A percentile compares a stretch with the other conserved stretches of the same genome.
phyloP scores from a whole-genome alignment of 2,113 vertebrate species.

The Ptilonorhynchus violaceus region DNA sequence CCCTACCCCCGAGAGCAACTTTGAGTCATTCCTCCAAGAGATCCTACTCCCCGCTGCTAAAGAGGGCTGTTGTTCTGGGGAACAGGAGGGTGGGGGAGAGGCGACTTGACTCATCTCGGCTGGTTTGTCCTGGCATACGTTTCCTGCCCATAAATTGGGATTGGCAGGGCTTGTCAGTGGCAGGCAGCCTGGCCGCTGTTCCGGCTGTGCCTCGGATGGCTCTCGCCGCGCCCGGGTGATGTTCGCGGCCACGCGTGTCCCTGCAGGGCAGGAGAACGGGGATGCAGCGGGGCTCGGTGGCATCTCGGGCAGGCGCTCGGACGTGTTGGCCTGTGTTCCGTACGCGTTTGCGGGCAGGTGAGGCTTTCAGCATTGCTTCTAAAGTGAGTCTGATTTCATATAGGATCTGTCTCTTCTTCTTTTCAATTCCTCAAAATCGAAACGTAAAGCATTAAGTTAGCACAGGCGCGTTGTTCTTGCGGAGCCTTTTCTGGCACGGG shows the following conservation, averaged over 20 bases:
- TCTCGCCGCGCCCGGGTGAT: background rate
- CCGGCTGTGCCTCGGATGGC: background rate
- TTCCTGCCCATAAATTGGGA: conserved; percentile 74
- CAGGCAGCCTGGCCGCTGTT: background rate
- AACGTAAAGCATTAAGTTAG: background rate
- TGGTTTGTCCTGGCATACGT: conserved; percentile 73
- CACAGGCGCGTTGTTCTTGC: background rate
- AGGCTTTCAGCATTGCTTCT: background rate
- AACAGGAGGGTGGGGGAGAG: conserved; percentile 63
- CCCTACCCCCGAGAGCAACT: background rate
- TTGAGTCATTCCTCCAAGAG: conserved; percentile 71
- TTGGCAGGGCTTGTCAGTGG: conserved; percentile 31
- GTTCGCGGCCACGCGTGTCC: background rate
- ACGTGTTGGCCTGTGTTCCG: background rate
- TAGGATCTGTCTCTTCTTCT: rapidly evolving
- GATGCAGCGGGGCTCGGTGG: background rate
- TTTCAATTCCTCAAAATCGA: background rate
- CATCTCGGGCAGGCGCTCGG: background rate
- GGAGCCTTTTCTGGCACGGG: background rate
- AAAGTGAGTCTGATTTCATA: rapidly evolving
- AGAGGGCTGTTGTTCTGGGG: conserved; percentile 65
- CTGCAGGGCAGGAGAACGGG: background rate
- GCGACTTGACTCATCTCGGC: conserved; percentile 71
- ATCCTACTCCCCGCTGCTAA: conserved; percentile 37
- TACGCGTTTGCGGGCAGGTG: background rate